These are phyloP conservation scores for Podotricha telesiphe DNA, from an alignment of 2,888 invertebrate species.

Conservation along the genomic window DNA sequence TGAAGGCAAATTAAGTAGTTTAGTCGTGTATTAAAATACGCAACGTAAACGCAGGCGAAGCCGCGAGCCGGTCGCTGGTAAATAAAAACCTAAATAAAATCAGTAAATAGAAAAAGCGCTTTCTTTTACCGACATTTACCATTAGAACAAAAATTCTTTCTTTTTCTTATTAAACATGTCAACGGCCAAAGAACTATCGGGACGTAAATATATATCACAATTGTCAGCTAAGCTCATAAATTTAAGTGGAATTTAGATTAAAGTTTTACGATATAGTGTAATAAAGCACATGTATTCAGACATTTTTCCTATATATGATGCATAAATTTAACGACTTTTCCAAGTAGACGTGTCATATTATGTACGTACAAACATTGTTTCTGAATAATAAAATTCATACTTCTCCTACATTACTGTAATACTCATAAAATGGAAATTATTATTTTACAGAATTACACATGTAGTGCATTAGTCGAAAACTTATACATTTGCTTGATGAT, in stretches of 20 bases:
- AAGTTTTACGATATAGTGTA: slow-evolving; percentile 23
- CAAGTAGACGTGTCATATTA: slow-evolving; percentile 6
- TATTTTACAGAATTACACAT: too few species aligned
- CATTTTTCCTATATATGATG: slow-evolving; percentile 11
- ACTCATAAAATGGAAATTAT: too few species aligned
- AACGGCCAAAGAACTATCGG: slow-evolving; percentile 1
- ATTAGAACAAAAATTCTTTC: neutral
- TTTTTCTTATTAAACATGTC: neutral
- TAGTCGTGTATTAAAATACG: too few species aligned
- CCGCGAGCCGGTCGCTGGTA: too few species aligned
- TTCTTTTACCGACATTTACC: neutral
- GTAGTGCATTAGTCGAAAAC: too few species aligned
- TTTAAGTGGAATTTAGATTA: slow-evolving; percentile 19
- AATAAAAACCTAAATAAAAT: too few species aligned
- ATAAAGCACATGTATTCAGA: slow-evolving; percentile 16
- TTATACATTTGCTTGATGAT: too few species aligned
- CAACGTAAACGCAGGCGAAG: too few species aligned
- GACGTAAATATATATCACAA: neutral
- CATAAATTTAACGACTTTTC: slow-evolving; percentile 14
- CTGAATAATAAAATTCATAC: neutral
- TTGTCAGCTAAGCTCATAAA: slow-evolving; percentile 17
- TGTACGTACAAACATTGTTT: slow-evolving; percentile 14
- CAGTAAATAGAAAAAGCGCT: neutral
- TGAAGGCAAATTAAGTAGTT: too few species aligned
- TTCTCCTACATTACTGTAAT: neutral